phyloP scores from a whole-genome alignment of 2,113 vertebrate species.

The Pedetes capensis region DNA sequence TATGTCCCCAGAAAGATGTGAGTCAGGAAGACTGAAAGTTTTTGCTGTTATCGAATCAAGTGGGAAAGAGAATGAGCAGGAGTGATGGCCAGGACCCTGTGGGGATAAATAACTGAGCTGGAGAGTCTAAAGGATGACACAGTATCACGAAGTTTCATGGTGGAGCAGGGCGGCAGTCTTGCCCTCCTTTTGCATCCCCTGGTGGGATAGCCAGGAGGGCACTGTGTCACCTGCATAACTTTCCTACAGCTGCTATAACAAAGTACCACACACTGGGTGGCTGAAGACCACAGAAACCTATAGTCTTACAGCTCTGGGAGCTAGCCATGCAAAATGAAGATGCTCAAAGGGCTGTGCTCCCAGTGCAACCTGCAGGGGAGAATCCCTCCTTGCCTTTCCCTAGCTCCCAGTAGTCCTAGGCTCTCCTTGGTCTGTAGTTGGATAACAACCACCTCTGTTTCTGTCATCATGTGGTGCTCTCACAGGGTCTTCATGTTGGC shows the following conservation, averaged over 20 bases:
- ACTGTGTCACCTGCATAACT: no score
- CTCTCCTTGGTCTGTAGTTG: background rate
- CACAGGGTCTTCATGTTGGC: background rate
- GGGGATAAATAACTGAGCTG: background rate
- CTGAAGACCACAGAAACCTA: background rate
- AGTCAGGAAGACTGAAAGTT: constrained; percentile 4
- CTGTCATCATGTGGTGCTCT: background rate
- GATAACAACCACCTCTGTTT: background rate
- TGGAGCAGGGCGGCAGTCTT: fast-evolving
- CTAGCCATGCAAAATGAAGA: background rate
- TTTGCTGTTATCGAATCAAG: background rate
- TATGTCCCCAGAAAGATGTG: background rate
- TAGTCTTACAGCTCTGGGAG: background rate
- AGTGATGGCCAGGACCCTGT: background rate
- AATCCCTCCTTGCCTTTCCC: background rate
- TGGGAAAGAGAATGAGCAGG: background rate
- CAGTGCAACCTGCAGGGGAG: background rate
- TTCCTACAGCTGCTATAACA: background rate
- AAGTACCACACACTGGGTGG: background rate
- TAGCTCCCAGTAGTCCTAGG: background rate
- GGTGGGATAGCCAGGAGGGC: background rate
- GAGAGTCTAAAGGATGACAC: background rate
- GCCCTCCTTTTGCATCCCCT: background rate
- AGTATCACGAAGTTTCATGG: background rate
- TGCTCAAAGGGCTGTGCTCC: background rate